Conservation (phyloP, 2,797 vertebrate species). For the Nothura maculosa region DNA sequence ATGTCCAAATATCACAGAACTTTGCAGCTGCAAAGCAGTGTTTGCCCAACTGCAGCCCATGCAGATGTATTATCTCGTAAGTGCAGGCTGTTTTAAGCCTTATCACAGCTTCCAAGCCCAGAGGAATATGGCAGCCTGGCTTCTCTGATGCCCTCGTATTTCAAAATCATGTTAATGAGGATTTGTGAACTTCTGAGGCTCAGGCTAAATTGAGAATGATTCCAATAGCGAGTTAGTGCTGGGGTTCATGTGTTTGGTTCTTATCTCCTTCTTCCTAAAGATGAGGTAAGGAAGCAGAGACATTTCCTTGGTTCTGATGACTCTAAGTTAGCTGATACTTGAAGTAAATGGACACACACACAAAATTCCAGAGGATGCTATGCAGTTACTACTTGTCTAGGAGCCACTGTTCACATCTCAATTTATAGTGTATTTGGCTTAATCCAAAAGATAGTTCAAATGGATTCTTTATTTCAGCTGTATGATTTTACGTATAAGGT, state of each 20-base stretch:
- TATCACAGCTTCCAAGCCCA: neutral
- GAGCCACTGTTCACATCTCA: neutral
- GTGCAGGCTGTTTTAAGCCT: neutral
- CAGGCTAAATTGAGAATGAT: neutral
- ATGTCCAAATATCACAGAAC: neutral
- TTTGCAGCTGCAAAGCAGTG: fast-evolving
- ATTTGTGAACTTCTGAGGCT: neutral
- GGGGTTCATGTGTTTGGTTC: neutral
- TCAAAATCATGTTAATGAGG: neutral
- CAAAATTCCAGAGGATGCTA: neutral
- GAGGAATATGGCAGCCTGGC: neutral
- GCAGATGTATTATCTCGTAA: neutral
- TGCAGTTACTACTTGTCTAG: neutral
- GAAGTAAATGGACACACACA: neutral
- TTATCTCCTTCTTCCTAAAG: neutral
- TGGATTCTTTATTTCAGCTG: neutral
- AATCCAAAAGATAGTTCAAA: neutral
- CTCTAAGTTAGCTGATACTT: neutral
- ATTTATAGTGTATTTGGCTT: neutral
- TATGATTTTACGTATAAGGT: neutral
- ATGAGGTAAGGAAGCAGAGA: neutral
- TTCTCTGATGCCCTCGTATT: neutral
- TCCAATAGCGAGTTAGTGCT: neutral
- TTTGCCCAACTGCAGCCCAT: fast-evolving
- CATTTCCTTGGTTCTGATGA: neutral